Conservation (phyloP, 2,113 vertebrate species). For the Acrocephalus kingi region DNA sequence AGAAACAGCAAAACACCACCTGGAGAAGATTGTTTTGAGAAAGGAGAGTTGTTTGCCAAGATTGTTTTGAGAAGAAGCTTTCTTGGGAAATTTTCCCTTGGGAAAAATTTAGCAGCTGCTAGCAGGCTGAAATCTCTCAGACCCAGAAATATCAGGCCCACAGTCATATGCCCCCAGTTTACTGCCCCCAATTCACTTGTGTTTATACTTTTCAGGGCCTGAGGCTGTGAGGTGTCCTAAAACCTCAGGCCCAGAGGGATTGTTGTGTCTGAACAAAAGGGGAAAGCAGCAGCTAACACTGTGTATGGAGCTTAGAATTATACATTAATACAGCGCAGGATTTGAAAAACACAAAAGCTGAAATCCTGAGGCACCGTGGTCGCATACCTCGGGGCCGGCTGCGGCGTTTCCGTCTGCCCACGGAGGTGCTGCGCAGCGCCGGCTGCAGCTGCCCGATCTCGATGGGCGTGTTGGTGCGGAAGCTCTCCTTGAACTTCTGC, state of each 20-base stretch:
- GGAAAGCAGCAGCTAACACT: no score
- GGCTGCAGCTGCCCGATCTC: constrained; percentile 93
- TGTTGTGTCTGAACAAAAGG: no score
- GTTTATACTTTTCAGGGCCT: fast-evolving
- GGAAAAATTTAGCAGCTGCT: no score
- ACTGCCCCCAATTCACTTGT: not conserved
- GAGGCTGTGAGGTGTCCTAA: no score
- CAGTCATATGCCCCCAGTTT: no score
- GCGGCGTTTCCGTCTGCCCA: constrained; percentile 84
- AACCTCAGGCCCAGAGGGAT: not conserved
- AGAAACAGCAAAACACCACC: no score
- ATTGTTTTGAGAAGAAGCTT: no score
- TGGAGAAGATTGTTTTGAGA: no score
- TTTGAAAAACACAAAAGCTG: fast-evolving
- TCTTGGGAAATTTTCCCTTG: no score
- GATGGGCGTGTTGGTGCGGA: constrained; percentile 88
- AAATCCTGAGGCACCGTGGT: fast-evolving
- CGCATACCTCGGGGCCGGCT: constrained; percentile 86
- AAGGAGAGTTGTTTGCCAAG: no score
- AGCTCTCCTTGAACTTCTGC: constrained; percentile 98
- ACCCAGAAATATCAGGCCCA: no score
- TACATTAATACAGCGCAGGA: fast-evolving
- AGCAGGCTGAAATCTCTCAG: no score
- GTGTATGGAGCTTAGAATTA: fast-evolving
- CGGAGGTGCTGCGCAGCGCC: constrained; percentile 80